These are phyloP conservation scores for Struthio camelus DNA, from an alignment of 2,113 vertebrate genomes.

Conservation along the genomic window DNA sequence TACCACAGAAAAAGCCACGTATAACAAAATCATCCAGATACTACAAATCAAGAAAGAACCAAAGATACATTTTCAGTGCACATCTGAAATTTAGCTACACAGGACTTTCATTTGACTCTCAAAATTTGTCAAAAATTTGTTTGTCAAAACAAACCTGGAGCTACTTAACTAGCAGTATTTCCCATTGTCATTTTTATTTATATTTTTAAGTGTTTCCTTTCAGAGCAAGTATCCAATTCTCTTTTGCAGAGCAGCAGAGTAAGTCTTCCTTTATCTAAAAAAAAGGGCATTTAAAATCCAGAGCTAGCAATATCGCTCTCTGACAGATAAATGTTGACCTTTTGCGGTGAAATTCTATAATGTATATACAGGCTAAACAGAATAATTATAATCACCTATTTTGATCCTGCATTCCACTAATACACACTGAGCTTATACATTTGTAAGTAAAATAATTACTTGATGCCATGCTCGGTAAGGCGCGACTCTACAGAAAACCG, in stretches of 20 bases:
- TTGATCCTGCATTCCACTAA: not conserved
- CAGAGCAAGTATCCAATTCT: not conserved
- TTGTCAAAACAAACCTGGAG: not conserved
- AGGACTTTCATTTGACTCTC: too few species aligned
- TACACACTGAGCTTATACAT: not conserved
- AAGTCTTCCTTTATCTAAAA: not conserved
- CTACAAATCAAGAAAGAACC: not conserved
- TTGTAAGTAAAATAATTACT: rapidly evolving
- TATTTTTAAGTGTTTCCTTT: not conserved
- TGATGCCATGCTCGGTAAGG: not conserved
- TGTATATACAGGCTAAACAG: not conserved
- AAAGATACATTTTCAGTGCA: not conserved
- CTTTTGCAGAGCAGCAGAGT: not conserved
- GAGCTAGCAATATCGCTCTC: not conserved
- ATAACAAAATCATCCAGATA: not conserved
- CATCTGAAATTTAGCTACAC: not conserved
- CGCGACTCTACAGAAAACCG: not conserved
- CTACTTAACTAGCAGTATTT: not conserved
- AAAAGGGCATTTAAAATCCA: not conserved
- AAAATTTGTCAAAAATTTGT: too few species aligned
- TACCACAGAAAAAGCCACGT: not conserved
- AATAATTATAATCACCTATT: not conserved
- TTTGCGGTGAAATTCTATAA: not conserved
- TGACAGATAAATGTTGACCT: not conserved
- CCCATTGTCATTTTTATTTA: not conserved